phyloP scores from a whole-genome alignment of 2,888 invertebrate genomes.

The Proisotoma minuta region DNA sequence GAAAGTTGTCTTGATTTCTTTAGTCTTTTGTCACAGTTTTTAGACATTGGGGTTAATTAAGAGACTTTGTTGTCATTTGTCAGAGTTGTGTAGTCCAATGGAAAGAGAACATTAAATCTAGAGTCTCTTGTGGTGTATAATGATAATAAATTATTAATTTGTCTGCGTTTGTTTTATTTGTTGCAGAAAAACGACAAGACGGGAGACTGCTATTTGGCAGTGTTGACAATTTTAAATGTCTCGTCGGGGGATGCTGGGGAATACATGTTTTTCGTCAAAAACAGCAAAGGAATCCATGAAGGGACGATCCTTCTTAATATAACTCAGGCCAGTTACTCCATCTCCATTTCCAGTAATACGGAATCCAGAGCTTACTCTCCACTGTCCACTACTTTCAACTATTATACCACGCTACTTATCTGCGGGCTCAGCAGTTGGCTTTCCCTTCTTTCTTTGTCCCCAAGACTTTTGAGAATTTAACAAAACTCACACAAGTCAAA shows the following conservation, averaged over 20 bases:
- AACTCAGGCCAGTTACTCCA: slow-evolving; percentile 51
- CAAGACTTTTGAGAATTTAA: background rate
- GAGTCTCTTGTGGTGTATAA: background rate
- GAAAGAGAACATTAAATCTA: no score
- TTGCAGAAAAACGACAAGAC: slow-evolving; percentile 57
- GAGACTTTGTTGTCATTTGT: no score
- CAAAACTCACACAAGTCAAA: background rate
- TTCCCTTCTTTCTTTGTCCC: no score
- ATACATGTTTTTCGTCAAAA: slow-evolving; percentile 61
- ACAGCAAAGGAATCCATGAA: slow-evolving; percentile 61
- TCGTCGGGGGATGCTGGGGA: slow-evolving; percentile 60
- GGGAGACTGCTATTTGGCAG: slow-evolving; percentile 59
- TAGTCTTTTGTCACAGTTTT: background rate
- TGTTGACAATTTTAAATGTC: slow-evolving; percentile 59
- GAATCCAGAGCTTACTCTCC: slow-evolving; percentile 25
- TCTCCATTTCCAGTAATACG: slow-evolving; percentile 39
- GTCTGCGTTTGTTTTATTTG: slow-evolving; percentile 2
- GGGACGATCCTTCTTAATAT: slow-evolving; percentile 62
- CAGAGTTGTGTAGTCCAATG: no score
- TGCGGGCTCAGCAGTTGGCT: slow-evolving; percentile 1
- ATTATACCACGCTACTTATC: background rate
- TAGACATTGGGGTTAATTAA: no score
- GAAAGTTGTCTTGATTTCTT: background rate
- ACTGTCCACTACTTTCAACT: background rate
- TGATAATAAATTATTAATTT: slow-evolving; percentile 8